Percentiles rank a stretch among this genome's conserved stretches.
phyloP scores from a whole-genome alignment of 2,888 invertebrate species.

The Nebria salina region DNA sequence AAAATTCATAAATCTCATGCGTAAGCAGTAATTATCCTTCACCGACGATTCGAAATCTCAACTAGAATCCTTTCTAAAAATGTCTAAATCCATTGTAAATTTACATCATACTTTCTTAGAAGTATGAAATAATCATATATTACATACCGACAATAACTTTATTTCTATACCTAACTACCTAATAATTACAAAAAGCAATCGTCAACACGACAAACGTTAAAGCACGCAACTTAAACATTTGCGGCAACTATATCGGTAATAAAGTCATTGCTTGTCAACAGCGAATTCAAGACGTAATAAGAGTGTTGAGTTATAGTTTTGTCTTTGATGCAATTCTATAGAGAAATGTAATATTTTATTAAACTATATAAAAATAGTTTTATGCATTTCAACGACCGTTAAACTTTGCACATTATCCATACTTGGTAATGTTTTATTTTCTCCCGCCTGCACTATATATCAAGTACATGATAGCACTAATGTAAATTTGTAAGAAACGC shows the following conservation, averaged over 20 bases:
- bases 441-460: background rate
- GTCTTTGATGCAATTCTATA: background rate
- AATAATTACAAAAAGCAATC: background rate
- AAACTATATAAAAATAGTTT: background rate
- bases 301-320: background rate
- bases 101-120: background rate
- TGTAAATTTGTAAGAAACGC: conserved; percentile 16
- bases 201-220: background rate
- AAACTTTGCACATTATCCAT: background rate
- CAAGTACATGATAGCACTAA: background rate
- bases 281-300: background rate
- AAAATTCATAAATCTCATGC: conserved; percentile 36
- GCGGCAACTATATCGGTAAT: background rate
- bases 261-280: background rate
- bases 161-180: background rate
- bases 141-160: background rate
- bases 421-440: background rate
- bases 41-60: background rate
- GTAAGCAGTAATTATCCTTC: background rate
- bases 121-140: background rate
- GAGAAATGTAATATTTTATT: background rate
- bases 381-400: background rate
- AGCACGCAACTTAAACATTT: background rate
- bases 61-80: background rate
- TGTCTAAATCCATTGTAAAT: background rate